phyloP scores from a whole-genome alignment of 2,113 vertebrate genomes.

The Holacanthus passer region DNA sequence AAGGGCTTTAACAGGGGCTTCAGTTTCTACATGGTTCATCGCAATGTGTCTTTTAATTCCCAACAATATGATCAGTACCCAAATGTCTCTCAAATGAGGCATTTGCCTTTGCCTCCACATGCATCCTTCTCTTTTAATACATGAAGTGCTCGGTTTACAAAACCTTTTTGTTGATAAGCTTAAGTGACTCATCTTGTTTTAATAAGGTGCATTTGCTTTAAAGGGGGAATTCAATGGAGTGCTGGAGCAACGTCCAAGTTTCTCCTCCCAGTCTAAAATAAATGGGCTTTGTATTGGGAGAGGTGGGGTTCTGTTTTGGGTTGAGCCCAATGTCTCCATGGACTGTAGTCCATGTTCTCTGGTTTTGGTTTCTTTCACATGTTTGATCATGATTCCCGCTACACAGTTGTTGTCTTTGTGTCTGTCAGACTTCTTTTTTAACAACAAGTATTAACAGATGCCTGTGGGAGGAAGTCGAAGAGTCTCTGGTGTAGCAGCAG shows the following conservation, averaged over 20 bases:
- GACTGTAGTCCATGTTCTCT: neutral
- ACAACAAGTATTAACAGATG: neutral
- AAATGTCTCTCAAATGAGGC: neutral
- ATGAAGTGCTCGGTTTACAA: neutral
- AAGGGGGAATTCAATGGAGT: slow-evolving; percentile 8
- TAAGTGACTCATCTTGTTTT: slow-evolving; percentile 28
- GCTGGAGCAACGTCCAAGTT: neutral
- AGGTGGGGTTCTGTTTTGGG: neutral
- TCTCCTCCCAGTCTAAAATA: neutral
- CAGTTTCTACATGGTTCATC: neutral
- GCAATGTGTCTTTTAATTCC: neutral
- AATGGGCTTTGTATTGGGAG: neutral
- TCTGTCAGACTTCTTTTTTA: neutral
- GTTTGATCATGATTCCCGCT: neutral
- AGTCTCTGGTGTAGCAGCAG: neutral
- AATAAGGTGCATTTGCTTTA: neutral
- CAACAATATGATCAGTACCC: neutral
- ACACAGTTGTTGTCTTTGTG: too few species aligned
- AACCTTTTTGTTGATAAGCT: neutral
- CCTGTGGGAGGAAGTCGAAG: neutral
- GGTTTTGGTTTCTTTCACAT: neutral
- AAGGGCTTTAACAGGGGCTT: too few species aligned
- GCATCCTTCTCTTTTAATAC: neutral
- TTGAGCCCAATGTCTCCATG: neutral
- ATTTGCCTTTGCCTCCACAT: neutral